phyloP scores from a whole-genome alignment of 2,888 invertebrate species.

The Aleiodes testaceus region DNA sequence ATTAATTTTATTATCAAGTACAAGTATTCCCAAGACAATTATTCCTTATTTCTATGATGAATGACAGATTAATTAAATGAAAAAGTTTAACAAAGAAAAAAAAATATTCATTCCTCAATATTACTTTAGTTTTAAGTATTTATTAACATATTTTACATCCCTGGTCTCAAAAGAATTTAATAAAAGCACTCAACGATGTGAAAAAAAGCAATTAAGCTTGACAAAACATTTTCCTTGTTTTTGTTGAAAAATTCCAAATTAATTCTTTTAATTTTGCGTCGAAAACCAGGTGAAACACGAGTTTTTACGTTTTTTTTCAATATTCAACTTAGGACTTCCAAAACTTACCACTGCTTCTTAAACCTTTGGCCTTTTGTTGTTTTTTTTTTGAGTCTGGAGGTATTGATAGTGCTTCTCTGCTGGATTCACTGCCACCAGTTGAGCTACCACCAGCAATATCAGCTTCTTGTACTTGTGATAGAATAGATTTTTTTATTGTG shows the following conservation, averaged over 20 bases:
- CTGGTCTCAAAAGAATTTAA: slow-evolving; percentile 10
- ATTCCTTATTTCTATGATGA: neutral
- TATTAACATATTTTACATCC: slow-evolving; percentile 27
- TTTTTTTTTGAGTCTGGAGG: slow-evolving; percentile 74
- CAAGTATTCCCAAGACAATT: slow-evolving; percentile 2
- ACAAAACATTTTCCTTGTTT: too few relatives aligned
- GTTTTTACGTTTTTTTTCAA: neutral
- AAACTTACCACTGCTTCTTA: slow-evolving; percentile 80
- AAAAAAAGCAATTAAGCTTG: neutral
- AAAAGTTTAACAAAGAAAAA: neutral
- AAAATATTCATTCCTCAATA: neutral
- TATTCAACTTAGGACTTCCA: slow-evolving; percentile 74
- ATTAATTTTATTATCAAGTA: slow-evolving; percentile 13
- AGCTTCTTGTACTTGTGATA: slow-evolving; percentile 85
- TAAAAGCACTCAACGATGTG: neutral
- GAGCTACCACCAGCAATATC: slow-evolving; percentile 88
- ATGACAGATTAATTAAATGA: neutral
- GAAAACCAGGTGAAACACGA: slow-evolving; percentile 8
- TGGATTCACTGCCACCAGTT: slow-evolving; percentile 76
- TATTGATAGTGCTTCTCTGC: slow-evolving; percentile 73
- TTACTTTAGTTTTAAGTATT: slow-evolving; percentile 5
- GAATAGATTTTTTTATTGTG: slow-evolving; percentile 91
- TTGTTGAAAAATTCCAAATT: neutral
- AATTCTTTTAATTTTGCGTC: slow-evolving; percentile 7
- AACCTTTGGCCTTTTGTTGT: slow-evolving; percentile 79